Evolutionary conservation across 1,140 invertebrate genomes (phyloP).

Genomic region (Rhopalosiphum maidis): DNA sequence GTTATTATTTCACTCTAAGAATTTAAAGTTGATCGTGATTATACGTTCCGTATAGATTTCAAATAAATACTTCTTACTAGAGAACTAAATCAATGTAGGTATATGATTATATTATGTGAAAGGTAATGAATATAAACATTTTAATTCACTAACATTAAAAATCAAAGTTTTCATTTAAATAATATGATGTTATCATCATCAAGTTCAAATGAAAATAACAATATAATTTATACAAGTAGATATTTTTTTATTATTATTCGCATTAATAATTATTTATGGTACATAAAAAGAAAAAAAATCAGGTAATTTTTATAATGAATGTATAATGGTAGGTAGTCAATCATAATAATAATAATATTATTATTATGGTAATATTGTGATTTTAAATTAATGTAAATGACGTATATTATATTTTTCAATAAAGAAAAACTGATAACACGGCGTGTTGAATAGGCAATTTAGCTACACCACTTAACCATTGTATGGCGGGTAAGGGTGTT

Average conservation of each 20-base stretch:
- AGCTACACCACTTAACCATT: background rate
- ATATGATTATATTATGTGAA: background rate
- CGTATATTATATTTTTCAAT: background rate
- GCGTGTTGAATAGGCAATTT: background rate
- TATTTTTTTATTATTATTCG: background rate
- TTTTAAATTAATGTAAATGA: conserved; percentile 6
- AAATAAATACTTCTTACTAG: background rate
- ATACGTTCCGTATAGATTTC: background rate
- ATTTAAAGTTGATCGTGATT: too few relatives aligned
- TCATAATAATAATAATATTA: background rate
- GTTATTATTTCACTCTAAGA: too few relatives aligned
- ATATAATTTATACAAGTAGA: background rate
- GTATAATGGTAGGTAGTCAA: background rate
- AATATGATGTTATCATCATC: background rate
- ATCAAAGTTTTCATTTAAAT: background rate
- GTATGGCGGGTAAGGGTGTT: background rate
- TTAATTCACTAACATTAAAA: background rate
- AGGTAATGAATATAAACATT: background rate
- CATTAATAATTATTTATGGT: background rate
- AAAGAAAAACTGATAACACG: background rate
- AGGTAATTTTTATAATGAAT: background rate
- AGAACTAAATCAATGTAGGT: background rate
- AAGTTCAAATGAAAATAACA: background rate
- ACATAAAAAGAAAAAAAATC: background rate
- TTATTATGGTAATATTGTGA: background rate